Percentiles rank a stretch among this genome's conserved stretches.
Conservation (phyloP, 2,113 vertebrate genomes). For the Coracopsis vasa region DNA sequence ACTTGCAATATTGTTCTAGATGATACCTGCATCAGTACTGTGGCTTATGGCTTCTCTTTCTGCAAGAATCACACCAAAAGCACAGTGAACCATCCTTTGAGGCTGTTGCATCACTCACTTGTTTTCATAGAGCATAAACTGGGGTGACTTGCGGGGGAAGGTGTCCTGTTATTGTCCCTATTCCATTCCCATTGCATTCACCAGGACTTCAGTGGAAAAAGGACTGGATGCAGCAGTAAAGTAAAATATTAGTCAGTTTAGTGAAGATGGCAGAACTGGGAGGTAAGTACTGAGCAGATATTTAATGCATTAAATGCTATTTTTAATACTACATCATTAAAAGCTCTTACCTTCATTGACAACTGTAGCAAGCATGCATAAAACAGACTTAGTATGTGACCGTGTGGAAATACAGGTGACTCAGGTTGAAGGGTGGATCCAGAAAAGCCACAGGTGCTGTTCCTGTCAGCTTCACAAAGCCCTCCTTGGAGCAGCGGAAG, state of each 20-base stretch:
- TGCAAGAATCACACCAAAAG: background rate
- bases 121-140: background rate
- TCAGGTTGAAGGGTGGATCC: background rate
- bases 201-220: background rate
- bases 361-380: background rate
- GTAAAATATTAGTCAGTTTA: background rate
- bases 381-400: rapidly evolving
- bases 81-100: background rate
- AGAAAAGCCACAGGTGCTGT: background rate
- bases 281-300: background rate
- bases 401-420: background rate
- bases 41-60: background rate
- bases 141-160: background rate
- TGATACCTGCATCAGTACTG: rapidly evolving
- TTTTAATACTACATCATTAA: background rate
- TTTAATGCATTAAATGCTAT: background rate
- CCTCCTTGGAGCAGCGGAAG: background rate
- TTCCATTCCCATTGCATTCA: background rate
- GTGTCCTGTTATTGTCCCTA: background rate
- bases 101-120: background rate
- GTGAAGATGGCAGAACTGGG: rapidly evolving
- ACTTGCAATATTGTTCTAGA: background rate
- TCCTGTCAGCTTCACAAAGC: background rate
- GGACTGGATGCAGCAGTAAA: background rate
- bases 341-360: background rate